Conservation (phyloP, 2,113 vertebrate species). For the Ranitomeya imitator region DNA sequence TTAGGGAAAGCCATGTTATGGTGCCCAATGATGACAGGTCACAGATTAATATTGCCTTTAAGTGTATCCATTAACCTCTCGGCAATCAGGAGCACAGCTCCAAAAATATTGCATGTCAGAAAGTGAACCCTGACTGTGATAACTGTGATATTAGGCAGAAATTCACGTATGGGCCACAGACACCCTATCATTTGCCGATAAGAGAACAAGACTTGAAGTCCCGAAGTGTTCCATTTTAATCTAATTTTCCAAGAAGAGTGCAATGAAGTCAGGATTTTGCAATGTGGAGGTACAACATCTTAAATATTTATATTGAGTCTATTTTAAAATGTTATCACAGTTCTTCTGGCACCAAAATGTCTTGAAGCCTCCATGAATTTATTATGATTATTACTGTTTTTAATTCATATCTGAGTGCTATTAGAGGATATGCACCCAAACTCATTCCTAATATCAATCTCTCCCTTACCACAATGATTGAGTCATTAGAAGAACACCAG, state of each 20-base stretch:
- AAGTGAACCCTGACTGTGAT: not conserved
- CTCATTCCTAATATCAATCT: not conserved
- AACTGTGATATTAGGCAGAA: slow-evolving; percentile 18
- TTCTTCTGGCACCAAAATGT: slow-evolving; percentile 34
- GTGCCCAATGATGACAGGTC: slow-evolving; percentile 40
- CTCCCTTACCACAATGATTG: not conserved
- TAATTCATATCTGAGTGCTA: not conserved
- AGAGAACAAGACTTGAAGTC: not conserved
- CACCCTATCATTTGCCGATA: not conserved
- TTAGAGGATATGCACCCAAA: slow-evolving; percentile 16
- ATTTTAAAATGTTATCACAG: slow-evolving; percentile 27
- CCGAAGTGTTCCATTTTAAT: not conserved
- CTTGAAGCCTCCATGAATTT: slow-evolving; percentile 25
- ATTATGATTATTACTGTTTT: slow-evolving; percentile 27
- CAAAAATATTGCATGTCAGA: slow-evolving; percentile 1
- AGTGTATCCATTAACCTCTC: slow-evolving; percentile 45
- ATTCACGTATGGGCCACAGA: not conserved
- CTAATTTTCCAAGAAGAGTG: not conserved
- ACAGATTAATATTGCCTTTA: slow-evolving; percentile 48
- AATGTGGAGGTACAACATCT: not conserved
- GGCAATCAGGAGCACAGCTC: not conserved
- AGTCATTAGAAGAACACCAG: not conserved
- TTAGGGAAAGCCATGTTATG: slow-evolving; percentile 16
- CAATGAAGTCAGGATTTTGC: not conserved
- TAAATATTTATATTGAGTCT: slow-evolving; percentile 12